Base-by-base conservation (phyloP, 2,797 vertebrate genomes). In the Cryptoprocta ferox region DNA sequence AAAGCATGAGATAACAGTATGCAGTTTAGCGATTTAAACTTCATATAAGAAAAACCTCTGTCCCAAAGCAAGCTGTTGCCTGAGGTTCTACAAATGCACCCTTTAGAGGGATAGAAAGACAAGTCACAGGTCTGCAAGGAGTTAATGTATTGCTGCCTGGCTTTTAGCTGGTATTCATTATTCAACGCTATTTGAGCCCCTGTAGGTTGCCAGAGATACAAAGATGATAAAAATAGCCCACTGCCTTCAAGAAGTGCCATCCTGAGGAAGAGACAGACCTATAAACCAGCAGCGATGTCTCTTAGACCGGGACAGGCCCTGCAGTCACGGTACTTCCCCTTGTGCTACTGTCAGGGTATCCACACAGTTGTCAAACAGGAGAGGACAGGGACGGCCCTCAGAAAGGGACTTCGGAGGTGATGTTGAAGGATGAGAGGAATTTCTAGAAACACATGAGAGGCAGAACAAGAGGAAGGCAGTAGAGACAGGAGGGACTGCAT, bases 171-270 rank as follows among this genome's bases (percentile, higher is more conserved):
- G 6, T 28, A 28, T 83, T 84, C 19, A 50, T 82, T 81, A 79
- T 65, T 94, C 79, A 63, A 0, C 61, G 85, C 39, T 37, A 3
- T 87, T 68, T 66, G 71, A 75, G 56, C 63, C 13, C 13, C 15
- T 48, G n/a, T 66, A 56, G 2, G 65, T 24, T 84, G 28, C 83
- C 45, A 24, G 37, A 89, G 37, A 65, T 56, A 70, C 10, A 66
- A 78, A 71, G 68, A n/a, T 28, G 35, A 56, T 75, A 93, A 76
- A 95, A 94, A 21, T 84, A 59, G 73, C 61, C 90, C 87, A 30
- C 79, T 66, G 71, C 56, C 71, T 32, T 79, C 13, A 37, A 53
- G 82, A 42, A 92, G 37, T 6, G 1, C 70, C 61, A 0, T 59
- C 26, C 32, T 10, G 45, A 71, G 61, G 68, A 19, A 42, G 61